Evolutionary conservation across 2,888 invertebrate genomes (phyloP).

Genomic region (Cabera pusaria): DNA sequence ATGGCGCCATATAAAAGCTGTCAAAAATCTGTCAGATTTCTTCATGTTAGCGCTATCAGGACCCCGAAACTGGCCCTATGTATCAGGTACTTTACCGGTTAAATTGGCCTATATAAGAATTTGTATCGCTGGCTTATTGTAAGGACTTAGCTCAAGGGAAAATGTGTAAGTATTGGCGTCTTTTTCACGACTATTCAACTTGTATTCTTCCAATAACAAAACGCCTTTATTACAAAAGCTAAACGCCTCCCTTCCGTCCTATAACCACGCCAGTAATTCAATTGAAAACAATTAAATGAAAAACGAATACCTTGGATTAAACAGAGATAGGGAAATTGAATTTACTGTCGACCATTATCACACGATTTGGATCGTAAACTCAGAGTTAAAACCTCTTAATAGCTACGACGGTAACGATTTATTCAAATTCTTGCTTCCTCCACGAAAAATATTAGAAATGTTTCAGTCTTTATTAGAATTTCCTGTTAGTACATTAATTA

Average conservation of each 20-base stretch:
- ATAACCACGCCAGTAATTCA: constrained; percentile 4
- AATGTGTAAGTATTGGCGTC: constrained; percentile 4
- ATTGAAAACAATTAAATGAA: constrained; percentile 39
- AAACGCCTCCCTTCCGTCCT: neutral
- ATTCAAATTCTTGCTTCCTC: constrained; percentile 52
- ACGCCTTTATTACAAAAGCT: constrained; percentile 10
- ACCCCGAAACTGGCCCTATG: too few species aligned
- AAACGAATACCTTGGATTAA: constrained; percentile 49
- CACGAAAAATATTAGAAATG: constrained; percentile 43
- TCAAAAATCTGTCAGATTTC: too few species aligned
- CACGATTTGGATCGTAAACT: constrained; percentile 60
- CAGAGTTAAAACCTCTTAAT: constrained; percentile 58
- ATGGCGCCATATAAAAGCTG: too few species aligned
- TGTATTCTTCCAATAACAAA: constrained; percentile 7
- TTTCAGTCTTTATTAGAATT: constrained; percentile 41
- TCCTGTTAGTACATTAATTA: constrained; percentile 23
- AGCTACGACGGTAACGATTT: constrained; percentile 59
- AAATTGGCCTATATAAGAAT: too few species aligned
- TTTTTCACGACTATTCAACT: constrained; percentile 1
- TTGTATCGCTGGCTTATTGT: too few species aligned
- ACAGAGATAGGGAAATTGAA: constrained; percentile 53
- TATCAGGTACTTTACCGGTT: too few species aligned
- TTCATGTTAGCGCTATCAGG: too few species aligned
- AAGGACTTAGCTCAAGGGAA: neutral
- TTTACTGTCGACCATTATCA: constrained; percentile 60